Conservation (phyloP, 2,797 vertebrate genomes). For the Chaetodon trifasciatus region DNA sequence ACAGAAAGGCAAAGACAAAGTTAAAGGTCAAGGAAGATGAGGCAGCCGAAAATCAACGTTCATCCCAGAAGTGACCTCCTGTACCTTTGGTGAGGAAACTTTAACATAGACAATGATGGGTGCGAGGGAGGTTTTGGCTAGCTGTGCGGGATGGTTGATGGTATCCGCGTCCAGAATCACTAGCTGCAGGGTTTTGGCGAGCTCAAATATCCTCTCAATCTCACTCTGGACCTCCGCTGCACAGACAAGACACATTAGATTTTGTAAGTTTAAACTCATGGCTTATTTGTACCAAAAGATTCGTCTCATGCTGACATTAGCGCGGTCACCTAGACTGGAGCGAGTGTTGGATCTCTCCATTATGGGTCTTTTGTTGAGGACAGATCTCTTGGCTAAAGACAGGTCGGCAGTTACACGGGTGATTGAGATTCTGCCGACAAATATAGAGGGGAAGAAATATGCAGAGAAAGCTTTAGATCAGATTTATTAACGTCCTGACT, state of each 20-base stretch:
- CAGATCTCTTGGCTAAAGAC: constrained; percentile 95
- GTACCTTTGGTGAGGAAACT: constrained; percentile 96
- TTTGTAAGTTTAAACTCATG: neutral
- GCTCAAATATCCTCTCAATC: constrained; percentile 97
- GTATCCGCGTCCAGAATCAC: constrained; percentile 96
- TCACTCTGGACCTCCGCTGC: constrained; percentile 97
- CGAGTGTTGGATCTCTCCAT: constrained; percentile 96
- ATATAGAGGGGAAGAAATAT: neutral
- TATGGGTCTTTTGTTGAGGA: constrained; percentile 96
- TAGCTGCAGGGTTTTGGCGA: constrained; percentile 96
- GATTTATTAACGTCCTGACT: neutral
- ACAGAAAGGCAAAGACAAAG: neutral
- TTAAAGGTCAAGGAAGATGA: neutral
- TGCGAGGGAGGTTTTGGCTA: constrained; percentile 95
- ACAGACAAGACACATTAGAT: constrained; percentile 27
- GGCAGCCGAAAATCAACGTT: neutral
- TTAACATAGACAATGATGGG: constrained; percentile 97
- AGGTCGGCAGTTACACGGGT: constrained; percentile 96
- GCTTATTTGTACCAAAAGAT: neutral
- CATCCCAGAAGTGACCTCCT: neutral
- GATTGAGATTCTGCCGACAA: constrained; percentile 91
- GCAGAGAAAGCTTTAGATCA: neutral
- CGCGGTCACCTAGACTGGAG: constrained; percentile 92
- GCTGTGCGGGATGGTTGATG: constrained; percentile 96
- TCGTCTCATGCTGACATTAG: neutral